A percentile compares a stretch with the other conserved stretches of the same genome.
Evolutionary conservation across 2,888 invertebrate genomes (phyloP).

Genomic region (Anaspis maculata): DNA sequence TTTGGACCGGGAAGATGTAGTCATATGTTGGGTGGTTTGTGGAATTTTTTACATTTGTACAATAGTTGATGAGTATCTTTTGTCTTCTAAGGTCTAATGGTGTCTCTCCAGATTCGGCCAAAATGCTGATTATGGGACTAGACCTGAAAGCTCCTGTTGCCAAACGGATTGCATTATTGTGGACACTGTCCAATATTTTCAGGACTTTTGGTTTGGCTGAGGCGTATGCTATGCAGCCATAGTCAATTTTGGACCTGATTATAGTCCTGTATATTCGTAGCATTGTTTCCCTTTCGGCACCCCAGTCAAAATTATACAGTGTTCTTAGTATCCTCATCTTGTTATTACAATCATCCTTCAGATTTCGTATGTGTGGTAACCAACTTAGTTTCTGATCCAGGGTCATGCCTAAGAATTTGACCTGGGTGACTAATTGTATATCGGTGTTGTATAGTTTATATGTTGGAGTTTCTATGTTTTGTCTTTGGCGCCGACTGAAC

Average conservation of each 20-base stretch:
- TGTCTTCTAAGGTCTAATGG: no score
- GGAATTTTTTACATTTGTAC: no score
- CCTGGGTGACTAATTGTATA: not conserved
- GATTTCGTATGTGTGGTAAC: not conserved
- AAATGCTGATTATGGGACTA: no score
- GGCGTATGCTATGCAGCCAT: not conserved
- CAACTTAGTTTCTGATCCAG: not conserved
- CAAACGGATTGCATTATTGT: no score
- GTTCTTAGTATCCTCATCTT: not conserved
- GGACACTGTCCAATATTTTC: no score
- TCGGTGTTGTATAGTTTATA: not conserved
- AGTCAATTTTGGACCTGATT: constrained; percentile 1
- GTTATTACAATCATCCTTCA: not conserved
- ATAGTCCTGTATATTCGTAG: not conserved
- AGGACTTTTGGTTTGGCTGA: not conserved
- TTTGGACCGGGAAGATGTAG: no score
- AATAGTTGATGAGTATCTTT: no score
- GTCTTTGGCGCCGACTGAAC: not conserved
- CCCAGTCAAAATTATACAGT: not conserved
- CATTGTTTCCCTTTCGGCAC: not conserved
- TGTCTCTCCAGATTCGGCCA: no score
- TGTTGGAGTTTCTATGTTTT: not conserved
- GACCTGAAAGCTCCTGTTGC: no score
- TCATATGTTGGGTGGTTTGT: no score
- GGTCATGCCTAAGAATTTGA: not conserved